A percentile compares a stretch with the other conserved stretches of the same genome.
Conservation (phyloP, 2,113 vertebrate genomes). For the Zeus faber region DNA sequence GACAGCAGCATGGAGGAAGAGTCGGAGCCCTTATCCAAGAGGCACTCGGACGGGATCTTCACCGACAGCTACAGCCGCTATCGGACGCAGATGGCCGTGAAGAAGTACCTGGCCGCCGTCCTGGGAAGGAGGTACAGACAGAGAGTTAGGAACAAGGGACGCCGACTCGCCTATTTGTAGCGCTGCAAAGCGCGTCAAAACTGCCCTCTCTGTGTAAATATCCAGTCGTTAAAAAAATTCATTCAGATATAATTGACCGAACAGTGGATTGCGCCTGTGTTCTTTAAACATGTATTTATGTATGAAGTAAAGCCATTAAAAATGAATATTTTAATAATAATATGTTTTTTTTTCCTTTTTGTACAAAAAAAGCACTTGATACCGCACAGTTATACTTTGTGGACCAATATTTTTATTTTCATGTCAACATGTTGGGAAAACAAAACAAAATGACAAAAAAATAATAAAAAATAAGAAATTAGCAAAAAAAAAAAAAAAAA, state of each 20-base stretch:
- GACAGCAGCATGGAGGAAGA: slow-evolving; percentile 84
- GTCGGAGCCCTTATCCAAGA: slow-evolving; percentile 90
- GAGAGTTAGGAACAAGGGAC: slow-evolving; percentile 99
- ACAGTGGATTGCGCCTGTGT: slow-evolving; percentile 94
- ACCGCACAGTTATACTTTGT: slow-evolving; percentile 98
- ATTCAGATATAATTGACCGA: slow-evolving; percentile 92
- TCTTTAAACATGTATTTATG: slow-evolving; percentile 99
- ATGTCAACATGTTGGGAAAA: slow-evolving; percentile 79
- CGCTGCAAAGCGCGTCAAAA: slow-evolving; percentile 72
- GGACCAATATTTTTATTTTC: slow-evolving; percentile 92
- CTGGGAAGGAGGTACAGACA: slow-evolving; percentile 99
- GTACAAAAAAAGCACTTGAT: slow-evolving; percentile 94
- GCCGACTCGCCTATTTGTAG: slow-evolving; percentile 98
- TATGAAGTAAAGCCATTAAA: slow-evolving; percentile 99
- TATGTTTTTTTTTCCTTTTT: slow-evolving; percentile 99
- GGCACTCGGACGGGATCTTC: slow-evolving; percentile 98
- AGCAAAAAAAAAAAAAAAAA: slow-evolving; percentile 52
- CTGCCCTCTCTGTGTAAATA: slow-evolving; percentile 79
- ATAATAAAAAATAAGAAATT: too few species aligned
- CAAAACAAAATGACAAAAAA: slow-evolving; percentile 44
- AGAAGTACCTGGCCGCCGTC: slow-evolving; percentile 98
- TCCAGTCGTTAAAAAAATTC: slow-evolving; percentile 84
- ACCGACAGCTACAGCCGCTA: slow-evolving; percentile 99
- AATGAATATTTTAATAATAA: slow-evolving; percentile 99
- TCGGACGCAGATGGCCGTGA: slow-evolving; percentile 99